Conservation (phyloP, 2,113 vertebrate species). For the Amazona guildingii region DNA sequence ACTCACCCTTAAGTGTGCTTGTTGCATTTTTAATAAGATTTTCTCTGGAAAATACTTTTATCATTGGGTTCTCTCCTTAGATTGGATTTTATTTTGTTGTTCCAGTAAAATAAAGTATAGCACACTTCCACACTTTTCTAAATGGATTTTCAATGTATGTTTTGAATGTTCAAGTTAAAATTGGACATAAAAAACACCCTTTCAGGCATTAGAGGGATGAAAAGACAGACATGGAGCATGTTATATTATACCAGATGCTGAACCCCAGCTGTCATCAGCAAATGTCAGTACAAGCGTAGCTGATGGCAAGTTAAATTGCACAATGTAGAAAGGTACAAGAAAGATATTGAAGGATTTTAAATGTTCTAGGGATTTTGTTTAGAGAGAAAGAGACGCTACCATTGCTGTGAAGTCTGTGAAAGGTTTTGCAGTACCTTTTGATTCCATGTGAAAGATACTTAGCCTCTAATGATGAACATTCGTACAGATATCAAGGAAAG, state of each 20-base stretch:
- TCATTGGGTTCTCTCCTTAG: neutral
- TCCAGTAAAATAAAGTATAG: neutral
- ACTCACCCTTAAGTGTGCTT: neutral
- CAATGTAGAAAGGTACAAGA: neutral
- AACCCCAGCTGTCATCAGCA: neutral
- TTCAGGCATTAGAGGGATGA: neutral
- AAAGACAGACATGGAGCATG: neutral
- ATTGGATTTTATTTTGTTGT: neutral
- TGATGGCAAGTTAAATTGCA: neutral
- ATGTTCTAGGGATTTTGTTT: neutral
- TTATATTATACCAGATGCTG: neutral
- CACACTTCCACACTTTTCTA: neutral
- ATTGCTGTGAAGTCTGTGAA: neutral
- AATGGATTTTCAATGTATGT: neutral
- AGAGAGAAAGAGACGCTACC: neutral
- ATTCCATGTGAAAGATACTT: neutral
- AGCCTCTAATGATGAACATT: neutral
- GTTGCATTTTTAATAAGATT: neutral
- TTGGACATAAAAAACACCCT: neutral
- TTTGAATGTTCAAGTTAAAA: neutral
- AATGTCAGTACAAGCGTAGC: neutral
- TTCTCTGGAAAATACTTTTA: neutral
- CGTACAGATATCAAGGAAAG: neutral
- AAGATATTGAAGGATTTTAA: neutral
- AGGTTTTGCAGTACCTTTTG: neutral